phyloP scores from a whole-genome alignment of 2,888 invertebrate genomes.

The Campaea margaritaria region DNA sequence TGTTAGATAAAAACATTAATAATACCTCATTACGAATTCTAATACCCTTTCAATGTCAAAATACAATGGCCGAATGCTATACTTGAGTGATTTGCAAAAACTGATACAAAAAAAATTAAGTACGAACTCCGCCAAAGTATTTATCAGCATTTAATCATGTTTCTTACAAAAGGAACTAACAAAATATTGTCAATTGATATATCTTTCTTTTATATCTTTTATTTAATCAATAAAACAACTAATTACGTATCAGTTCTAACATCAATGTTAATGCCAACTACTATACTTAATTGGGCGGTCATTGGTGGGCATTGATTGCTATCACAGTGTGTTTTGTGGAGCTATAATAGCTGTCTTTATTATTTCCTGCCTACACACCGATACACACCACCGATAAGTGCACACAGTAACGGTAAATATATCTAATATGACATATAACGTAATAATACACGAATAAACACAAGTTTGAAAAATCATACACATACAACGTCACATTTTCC shows the following conservation, averaged over 20 bases:
- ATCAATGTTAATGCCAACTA: neutral
- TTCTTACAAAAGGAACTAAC: neutral
- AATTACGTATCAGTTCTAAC: neutral
- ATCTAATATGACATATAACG: too few species aligned
- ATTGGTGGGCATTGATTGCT: slow-evolving; percentile 8
- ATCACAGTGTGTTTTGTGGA: neutral
- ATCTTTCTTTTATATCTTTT: too few species aligned
- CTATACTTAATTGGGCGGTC: neutral
- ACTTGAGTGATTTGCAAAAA: slow-evolving; percentile 14
- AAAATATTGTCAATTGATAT: too few species aligned
- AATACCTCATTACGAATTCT: slow-evolving; percentile 15
- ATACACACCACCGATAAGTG: too few species aligned
- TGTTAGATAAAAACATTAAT: slow-evolving; percentile 5
- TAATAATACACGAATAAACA: too few species aligned
- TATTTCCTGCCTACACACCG: neutral
- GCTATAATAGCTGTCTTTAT: neutral
- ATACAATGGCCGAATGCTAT: slow-evolving; percentile 9
- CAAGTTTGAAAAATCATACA: too few species aligned
- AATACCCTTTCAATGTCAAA: slow-evolving; percentile 28
- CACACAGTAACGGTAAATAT: too few species aligned
- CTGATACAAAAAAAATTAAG: neutral
- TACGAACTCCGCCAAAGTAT: neutral
- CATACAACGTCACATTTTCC: too few species aligned
- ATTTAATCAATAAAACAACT: neutral
- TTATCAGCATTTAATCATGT: neutral